phyloP scores from a whole-genome alignment of 2,888 invertebrate species.

The Parnassius smintheus region DNA sequence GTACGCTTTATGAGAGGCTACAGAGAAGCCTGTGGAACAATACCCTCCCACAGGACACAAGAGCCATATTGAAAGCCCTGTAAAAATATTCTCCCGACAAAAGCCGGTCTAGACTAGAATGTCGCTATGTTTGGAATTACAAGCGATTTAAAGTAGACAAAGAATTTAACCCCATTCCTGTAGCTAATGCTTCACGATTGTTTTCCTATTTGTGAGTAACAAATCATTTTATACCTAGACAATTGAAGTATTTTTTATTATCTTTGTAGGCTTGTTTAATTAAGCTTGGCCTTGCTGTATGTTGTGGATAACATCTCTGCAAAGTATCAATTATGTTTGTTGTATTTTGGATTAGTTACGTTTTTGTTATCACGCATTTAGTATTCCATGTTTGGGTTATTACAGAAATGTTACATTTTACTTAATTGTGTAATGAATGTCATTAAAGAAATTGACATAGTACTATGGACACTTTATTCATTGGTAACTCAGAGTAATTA shows the following conservation, averaged over 20 bases:
- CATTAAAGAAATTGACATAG: too few relatives aligned
- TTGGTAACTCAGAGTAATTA: too few relatives aligned
- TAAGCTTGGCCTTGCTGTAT: too few relatives aligned
- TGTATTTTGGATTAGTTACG: too few relatives aligned
- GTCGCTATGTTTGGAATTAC: conserved; percentile 52
- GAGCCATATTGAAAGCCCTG: conserved; percentile 52
- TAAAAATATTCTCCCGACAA: conserved; percentile 54
- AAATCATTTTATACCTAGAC: not conserved
- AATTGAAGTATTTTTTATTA: not conserved
- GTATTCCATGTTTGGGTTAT: too few relatives aligned
- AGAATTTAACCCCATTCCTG: conserved; percentile 22
- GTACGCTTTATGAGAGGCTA: conserved; percentile 46
- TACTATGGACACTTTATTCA: too few relatives aligned
- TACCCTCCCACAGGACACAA: conserved; percentile 51
- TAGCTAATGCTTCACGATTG: conserved; percentile 11
- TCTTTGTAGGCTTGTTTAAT: too few relatives aligned
- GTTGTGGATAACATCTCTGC: too few relatives aligned
- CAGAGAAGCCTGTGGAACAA: conserved; percentile 47
- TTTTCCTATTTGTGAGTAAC: conserved; percentile 4
- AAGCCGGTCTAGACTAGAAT: conserved; percentile 54
- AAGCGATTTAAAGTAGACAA: conserved; percentile 36
- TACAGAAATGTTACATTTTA: too few relatives aligned
- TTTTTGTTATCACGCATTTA: too few relatives aligned
- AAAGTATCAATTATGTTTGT: too few relatives aligned
- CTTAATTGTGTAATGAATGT: too few relatives aligned